These are phyloP conservation scores for Cotesia congregata DNA, from an alignment of 2,888 invertebrate species.

Conservation along the genomic window DNA sequence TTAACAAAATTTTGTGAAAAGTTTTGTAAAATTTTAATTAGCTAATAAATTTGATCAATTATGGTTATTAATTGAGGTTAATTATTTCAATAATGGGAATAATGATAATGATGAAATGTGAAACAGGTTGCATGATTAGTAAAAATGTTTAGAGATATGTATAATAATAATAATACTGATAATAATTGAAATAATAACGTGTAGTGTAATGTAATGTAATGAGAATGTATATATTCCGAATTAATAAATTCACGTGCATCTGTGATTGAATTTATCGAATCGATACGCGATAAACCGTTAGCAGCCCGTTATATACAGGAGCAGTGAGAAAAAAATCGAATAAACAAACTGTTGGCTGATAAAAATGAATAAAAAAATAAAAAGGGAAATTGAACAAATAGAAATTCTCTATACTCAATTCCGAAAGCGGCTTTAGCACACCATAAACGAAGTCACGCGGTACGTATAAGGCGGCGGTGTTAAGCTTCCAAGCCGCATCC, in stretches of 20 bases:
- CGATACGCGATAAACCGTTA: conserved; percentile 34
- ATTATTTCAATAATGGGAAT: neutral
- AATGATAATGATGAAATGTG: neutral
- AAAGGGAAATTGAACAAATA: conserved; percentile 22
- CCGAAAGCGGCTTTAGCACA: conserved; percentile 47
- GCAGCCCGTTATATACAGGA: conserved; percentile 28
- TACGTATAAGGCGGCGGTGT: conserved; percentile 50
- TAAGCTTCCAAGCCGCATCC: conserved; percentile 50
- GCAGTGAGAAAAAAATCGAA: conserved; percentile 9
- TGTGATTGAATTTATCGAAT: conserved; percentile 14
- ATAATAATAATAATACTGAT: neutral
- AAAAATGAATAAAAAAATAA: conserved; percentile 13
- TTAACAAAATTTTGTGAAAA: neutral
- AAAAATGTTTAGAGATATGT: neutral
- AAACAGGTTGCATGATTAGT: neutral
- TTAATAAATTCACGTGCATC: conserved; percentile 6
- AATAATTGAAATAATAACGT: neutral
- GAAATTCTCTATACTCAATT: conserved; percentile 36
- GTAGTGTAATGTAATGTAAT: conserved; percentile 8
- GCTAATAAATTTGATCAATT: neutral
- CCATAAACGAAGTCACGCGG: conserved; percentile 50
- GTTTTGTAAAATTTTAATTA: neutral
- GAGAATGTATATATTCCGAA: conserved; percentile 1
- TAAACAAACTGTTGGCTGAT: neutral
- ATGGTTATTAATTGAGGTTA: neutral